Conservation (phyloP, 2,888 invertebrate genomes). For the Lagria hirta region DNA sequence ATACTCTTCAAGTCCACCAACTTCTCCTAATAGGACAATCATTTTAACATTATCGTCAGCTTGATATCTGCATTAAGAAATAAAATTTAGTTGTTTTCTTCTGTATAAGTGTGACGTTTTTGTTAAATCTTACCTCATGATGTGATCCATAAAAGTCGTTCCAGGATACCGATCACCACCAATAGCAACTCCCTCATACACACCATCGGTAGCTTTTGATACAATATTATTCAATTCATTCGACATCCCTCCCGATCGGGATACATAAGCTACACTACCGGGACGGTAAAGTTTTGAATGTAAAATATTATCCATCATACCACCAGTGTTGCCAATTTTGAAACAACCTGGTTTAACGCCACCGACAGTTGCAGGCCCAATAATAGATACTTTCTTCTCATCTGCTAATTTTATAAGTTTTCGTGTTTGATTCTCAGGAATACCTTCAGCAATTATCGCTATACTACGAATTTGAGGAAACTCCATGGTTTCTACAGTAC, state of each 20-base stretch:
- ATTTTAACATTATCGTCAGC: slow-evolving; percentile 84
- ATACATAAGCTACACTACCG: slow-evolving; percentile 97
- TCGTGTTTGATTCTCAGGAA: slow-evolving; percentile 97
- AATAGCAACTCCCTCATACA: slow-evolving; percentile 97
- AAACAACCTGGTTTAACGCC: slow-evolving; percentile 99
- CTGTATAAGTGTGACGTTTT: too few relatives aligned
- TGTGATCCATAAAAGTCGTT: slow-evolving; percentile 97
- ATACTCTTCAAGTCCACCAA: slow-evolving; percentile 98
- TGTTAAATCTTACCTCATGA: slow-evolving; percentile 68
- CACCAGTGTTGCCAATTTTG: slow-evolving; percentile 99
- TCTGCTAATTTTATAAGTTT: slow-evolving; percentile 85
- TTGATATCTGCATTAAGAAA: slow-evolving; percentile 63
- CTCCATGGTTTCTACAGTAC: slow-evolving; percentile 90
- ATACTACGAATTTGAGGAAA: slow-evolving; percentile 94
- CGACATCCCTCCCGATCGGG: slow-evolving; percentile 98
- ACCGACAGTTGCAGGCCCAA: slow-evolving; percentile 86
- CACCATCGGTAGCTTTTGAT: slow-evolving; percentile 95
- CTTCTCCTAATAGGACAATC: slow-evolving; percentile 94
- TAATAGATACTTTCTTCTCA: slow-evolving; percentile 62
- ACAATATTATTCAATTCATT: slow-evolving; percentile 99
- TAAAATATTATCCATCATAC: slow-evolving; percentile 99
- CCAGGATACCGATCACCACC: slow-evolving; percentile 97
- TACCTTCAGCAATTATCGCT: slow-evolving; percentile 99
- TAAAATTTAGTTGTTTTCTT: too few relatives aligned
- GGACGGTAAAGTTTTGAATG: slow-evolving; percentile 96